phyloP scores from a whole-genome alignment of 2,888 invertebrate genomes.

The Oligia fasciuncula region DNA sequence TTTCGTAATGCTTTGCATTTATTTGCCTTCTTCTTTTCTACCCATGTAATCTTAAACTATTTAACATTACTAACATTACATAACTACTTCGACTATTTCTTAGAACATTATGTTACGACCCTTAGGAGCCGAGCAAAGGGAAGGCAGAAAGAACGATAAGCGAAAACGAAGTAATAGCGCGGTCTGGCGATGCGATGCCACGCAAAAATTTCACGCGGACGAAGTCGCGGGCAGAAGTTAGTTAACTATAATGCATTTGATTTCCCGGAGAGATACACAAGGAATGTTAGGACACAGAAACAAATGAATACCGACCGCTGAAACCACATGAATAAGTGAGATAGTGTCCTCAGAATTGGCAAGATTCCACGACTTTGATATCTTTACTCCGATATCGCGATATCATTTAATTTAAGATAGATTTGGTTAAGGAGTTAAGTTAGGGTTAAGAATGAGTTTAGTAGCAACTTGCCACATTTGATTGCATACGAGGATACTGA shows the following conservation, averaged over 20 bases:
- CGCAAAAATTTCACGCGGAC: no score
- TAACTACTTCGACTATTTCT: no score
- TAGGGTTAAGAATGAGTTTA: neutral
- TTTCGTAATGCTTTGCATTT: no score
- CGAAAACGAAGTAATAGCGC: neutral
- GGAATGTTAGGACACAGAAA: slow-evolving; percentile 4
- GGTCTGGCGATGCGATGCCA: neutral
- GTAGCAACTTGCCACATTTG: neutral
- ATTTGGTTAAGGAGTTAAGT: neutral
- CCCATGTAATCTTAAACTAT: no score
- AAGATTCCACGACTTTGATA: slow-evolving; percentile 30
- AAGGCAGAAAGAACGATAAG: neutral
- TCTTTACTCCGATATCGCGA: slow-evolving; percentile 8
- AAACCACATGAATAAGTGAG: slow-evolving; percentile 28
- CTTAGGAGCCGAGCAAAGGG: neutral
- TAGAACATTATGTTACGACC: neutral
- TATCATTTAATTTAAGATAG: slow-evolving; percentile 14
- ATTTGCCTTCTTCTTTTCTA: no score
- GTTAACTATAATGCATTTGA: slow-evolving; percentile 4
- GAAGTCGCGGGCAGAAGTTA: no score
- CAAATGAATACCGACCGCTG: slow-evolving; percentile 13
- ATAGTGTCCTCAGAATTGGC: slow-evolving; percentile 40
- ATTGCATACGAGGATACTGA: neutral
- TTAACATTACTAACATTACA: no score
- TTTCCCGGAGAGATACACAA: slow-evolving; percentile 4